Conservation (phyloP, 2,113 vertebrate genomes). For the Planiliza haematocheilus region DNA sequence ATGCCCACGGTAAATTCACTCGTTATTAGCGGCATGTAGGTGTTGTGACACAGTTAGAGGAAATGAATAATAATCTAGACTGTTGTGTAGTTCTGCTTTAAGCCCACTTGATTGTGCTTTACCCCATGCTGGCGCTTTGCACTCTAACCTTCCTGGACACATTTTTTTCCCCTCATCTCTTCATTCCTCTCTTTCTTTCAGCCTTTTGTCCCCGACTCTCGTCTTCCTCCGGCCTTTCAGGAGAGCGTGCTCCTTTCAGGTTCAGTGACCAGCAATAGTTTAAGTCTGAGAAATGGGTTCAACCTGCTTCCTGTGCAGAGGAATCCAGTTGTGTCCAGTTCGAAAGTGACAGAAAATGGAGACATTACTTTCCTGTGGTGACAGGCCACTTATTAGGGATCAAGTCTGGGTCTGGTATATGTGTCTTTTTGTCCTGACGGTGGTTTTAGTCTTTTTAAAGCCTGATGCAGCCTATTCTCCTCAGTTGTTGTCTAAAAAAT, state of each 20-base stretch:
- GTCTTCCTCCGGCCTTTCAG: constrained; percentile 64
- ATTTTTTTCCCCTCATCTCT: constrained; percentile 16
- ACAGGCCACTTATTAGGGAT: not conserved
- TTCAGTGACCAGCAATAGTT: constrained; percentile 68
- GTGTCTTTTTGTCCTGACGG: not conserved
- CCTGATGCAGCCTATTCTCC: not conserved
- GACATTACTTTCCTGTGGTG: not conserved
- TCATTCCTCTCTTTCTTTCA: constrained; percentile 54
- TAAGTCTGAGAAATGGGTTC: constrained; percentile 41
- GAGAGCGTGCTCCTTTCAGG: constrained; percentile 64
- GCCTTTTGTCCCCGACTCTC: constrained; percentile 53
- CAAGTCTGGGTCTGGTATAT: not conserved
- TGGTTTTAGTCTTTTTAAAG: not conserved
- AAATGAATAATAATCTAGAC: not conserved
- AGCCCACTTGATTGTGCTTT: not conserved
- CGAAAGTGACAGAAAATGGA: constrained; percentile 19
- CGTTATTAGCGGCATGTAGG: not conserved
- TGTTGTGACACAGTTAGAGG: not conserved
- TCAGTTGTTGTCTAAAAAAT: not conserved
- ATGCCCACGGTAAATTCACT: not conserved
- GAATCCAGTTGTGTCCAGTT: constrained; percentile 40
- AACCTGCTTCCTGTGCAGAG: constrained; percentile 34
- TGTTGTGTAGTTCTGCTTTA: not conserved
- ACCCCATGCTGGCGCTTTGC: constrained; percentile 36
- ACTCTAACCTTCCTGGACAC: constrained; percentile 46